A percentile compares a stretch with the other conserved stretches of the same genome.
Conservation (phyloP, 2,113 vertebrate species). For the Toxotes chatareus region DNA sequence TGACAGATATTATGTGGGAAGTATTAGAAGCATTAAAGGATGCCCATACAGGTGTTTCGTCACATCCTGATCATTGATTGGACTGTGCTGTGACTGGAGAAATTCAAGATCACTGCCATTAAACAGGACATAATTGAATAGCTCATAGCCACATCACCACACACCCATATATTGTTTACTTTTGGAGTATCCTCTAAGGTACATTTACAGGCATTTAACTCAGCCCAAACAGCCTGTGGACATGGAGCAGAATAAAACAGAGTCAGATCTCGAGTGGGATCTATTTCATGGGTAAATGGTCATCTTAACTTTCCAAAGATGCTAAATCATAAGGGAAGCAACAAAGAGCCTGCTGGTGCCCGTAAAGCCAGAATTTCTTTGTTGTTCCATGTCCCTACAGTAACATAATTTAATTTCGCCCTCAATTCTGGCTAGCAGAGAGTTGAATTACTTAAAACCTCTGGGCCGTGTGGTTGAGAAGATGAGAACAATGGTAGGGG, state of each 20-base stretch:
- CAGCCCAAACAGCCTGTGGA: constrained; percentile 40
- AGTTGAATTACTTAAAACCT: constrained; percentile 66
- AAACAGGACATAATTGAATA: constrained; percentile 1
- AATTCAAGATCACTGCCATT: neutral
- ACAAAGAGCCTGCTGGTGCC: constrained; percentile 35
- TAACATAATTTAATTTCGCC: constrained; percentile 73
- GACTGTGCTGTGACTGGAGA: neutral
- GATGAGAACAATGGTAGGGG: constrained; percentile 69
- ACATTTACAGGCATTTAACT: constrained; percentile 44
- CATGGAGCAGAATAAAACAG: constrained; percentile 29
- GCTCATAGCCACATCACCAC: neutral
- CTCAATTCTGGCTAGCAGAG: constrained; percentile 47
- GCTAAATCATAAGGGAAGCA: constrained; percentile 39
- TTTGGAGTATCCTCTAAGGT: constrained; percentile 43
- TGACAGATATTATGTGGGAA: neutral
- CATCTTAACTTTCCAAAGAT: constrained; percentile 34
- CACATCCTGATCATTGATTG: constrained; percentile 5
- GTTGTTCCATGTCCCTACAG: constrained; percentile 56
- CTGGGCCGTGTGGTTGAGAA: constrained; percentile 42
- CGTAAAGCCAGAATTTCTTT: constrained; percentile 49
- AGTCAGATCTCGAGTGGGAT: constrained; percentile 41
- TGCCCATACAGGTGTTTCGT: neutral
- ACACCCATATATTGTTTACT: constrained; percentile 36
- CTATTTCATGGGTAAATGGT: constrained; percentile 46
- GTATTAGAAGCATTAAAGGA: neutral